Conservation (phyloP, 1,140 invertebrate species). For the Drosophila subpulchrella region DNA sequence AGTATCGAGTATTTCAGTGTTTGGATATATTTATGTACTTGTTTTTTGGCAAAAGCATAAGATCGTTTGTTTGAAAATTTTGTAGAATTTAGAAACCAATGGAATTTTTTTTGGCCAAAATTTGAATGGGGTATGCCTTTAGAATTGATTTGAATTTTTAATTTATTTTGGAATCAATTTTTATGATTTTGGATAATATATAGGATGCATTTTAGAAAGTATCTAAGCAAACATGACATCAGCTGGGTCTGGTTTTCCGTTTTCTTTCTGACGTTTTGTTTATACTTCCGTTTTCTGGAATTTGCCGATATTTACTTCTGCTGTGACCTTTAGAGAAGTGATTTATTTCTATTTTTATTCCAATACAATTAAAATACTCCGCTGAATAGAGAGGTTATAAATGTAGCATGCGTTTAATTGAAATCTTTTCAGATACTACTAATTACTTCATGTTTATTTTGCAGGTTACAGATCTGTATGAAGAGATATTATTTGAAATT, state of each 20-base stretch:
- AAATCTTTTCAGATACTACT: background rate
- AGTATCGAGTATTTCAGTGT: constrained; percentile 9
- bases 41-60: constrained; percentile 3
- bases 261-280: constrained; percentile 35
- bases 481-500: constrained; percentile 96
- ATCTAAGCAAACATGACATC: constrained; percentile 29
- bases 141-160: background rate
- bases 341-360: constrained; percentile 39
- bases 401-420: background rate
- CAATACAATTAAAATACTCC: constrained; percentile 14
- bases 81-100: background rate
- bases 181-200: background rate
- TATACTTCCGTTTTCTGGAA: constrained; percentile 36
- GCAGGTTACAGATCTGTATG: constrained; percentile 95
- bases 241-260: constrained; percentile 21
- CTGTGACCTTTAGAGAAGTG: constrained; percentile 31
- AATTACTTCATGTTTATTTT: constrained; percentile 6
- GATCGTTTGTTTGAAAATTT: background rate
- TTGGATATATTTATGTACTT: constrained; percentile 18
- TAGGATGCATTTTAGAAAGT: background rate
- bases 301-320: constrained; percentile 28
- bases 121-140: background rate
- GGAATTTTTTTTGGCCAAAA: too few species aligned
- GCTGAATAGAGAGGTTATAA: constrained; percentile 1
- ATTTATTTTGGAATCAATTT: constrained; percentile 8